Base-by-base conservation (phyloP, 2,888 invertebrate genomes). In the Calameuta idolon region DNA sequence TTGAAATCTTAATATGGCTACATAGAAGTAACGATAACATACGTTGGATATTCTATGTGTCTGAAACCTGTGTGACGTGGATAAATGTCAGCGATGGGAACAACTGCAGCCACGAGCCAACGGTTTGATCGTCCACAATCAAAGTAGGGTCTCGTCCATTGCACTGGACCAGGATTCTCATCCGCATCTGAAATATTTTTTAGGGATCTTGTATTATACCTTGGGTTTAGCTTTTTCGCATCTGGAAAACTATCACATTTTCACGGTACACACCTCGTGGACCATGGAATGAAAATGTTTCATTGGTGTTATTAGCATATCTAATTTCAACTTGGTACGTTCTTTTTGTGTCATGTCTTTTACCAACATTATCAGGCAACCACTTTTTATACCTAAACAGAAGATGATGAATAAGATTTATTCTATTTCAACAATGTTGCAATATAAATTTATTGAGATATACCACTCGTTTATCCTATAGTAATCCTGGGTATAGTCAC, bases 81-180 rank as follows among this genome's bases (percentile, higher is more conserved):
- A 92, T 96, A 98, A 84, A 98, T 97, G 90, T 99, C 99, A 4
- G 98, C 98, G 69, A 99, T 96, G 0, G 99, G 99, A 34, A 97
- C 96, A 1, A 98, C 97, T 0, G 98, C 98, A 34, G 96, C 97
- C 12, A 99, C 96, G 68, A 99, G 93, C 99, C 99, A 99, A 89
- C 98, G 96, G 92, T 99, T 98, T 0, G 98, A 96, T 82, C 98
- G 93, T 9, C 97, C 97, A 90, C 99, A 99, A 93, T 99, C 99
- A 91, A 97, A 99, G 91, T 99, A 99, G 0, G 99, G 99, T 79
- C 96, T 93, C 0, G 98, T 98, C 95, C 97, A 98, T 90, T 97
- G 96, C 0, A 99, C 97, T 23, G 99, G 99, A 1, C 98, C 98
- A 2, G 96, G 97, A 86, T 94, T 94, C 93, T 98, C 98, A 92